Evolutionary conservation across 1,140 invertebrate species (phyloP).

Genomic region (Amyelois transitella): DNA sequence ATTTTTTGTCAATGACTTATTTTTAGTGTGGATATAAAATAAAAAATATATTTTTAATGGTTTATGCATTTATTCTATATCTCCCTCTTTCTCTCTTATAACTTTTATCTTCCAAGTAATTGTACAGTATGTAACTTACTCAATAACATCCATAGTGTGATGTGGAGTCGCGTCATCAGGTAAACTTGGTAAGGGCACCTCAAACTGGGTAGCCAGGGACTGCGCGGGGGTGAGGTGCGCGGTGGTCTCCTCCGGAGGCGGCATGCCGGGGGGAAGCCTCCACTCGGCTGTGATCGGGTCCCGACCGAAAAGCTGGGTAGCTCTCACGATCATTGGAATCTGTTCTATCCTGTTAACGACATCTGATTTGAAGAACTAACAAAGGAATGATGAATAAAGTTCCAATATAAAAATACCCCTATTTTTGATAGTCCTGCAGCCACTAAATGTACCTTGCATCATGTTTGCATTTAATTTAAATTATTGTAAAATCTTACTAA

Average conservation of each 20-base stretch:
- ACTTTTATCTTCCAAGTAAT: background rate
- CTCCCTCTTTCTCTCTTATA: too few species aligned
- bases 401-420: background rate
- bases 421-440: too few species aligned
- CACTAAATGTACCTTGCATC: too few species aligned
- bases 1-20: too few species aligned
- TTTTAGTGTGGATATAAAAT: too few species aligned
- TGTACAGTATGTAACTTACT: constrained; percentile 17
- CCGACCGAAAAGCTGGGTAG: constrained; percentile 34
- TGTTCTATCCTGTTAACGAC: constrained; percentile 22
- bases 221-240: constrained; percentile 14
- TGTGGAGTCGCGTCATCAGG: constrained; percentile 12
- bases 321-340: constrained; percentile 19
- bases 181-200: constrained; percentile 15
- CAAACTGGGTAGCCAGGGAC: constrained; percentile 9
- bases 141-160: constrained; percentile 20
- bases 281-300: constrained; percentile 15
- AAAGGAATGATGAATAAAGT: background rate
- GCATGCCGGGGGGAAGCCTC: constrained; percentile 1
- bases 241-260: background rate
- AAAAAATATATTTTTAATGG: too few species aligned
- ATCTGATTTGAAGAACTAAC: background rate
- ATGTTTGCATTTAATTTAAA: too few species aligned
- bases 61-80: too few species aligned
- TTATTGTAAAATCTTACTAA: background rate